Conservation (phyloP, 2,113 vertebrate species). For the Suricata suricatta region DNA sequence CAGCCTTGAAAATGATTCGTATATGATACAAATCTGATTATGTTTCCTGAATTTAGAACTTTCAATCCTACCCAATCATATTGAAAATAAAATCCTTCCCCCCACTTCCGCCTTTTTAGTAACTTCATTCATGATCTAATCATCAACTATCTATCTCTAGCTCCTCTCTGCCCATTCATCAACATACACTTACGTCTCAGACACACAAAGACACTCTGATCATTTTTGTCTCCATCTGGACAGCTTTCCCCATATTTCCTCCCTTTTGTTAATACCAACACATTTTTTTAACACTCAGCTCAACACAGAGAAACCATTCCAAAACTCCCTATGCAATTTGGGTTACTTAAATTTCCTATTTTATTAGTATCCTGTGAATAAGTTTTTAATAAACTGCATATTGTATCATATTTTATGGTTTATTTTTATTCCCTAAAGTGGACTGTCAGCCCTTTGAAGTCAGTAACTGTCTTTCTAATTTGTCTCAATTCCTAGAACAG, state of each 20-base stretch:
- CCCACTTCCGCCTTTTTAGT: neutral
- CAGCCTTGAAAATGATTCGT: neutral
- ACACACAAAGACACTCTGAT: neutral
- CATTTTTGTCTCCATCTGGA: neutral
- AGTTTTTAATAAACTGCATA: neutral
- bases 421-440: neutral
- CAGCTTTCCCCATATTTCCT: neutral
- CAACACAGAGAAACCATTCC: neutral
- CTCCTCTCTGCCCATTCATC: neutral
- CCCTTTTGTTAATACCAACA: neutral
- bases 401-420: neutral
- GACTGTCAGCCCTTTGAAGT: neutral
- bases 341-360: neutral
- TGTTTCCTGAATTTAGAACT: neutral
- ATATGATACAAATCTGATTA: neutral
- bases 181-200: neutral
- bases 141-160: neutral
- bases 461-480: neutral
- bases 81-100: neutral
- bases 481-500: neutral
- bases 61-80: neutral
- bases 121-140: neutral
- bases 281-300: neutral
- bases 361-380: neutral
- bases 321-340: neutral